Evolutionary conservation across 2,113 vertebrate species (phyloP).

Genomic region (Clarias batrachus): DNA sequence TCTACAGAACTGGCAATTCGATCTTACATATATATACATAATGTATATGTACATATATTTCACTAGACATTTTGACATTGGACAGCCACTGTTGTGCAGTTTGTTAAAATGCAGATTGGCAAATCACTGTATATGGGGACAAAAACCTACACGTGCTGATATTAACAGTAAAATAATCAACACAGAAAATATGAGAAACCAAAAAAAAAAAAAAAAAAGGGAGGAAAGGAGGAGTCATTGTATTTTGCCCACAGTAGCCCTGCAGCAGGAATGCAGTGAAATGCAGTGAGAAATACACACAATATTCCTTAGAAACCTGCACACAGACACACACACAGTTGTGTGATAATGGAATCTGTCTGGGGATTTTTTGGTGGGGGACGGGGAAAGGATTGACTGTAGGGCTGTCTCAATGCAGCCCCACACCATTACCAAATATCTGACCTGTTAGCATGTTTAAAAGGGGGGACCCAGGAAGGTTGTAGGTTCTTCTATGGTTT

Average conservation of each 20-base stretch:
- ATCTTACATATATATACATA: constrained; percentile 85
- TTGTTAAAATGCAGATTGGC: constrained; percentile 81
- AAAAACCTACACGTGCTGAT: constrained; percentile 87
- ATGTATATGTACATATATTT: constrained; percentile 77
- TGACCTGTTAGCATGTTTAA: constrained; percentile 54
- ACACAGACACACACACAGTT: constrained; percentile 80
- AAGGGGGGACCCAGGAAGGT: constrained; percentile 49
- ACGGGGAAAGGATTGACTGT: constrained; percentile 73
- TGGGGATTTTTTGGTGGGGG: constrained; percentile 65
- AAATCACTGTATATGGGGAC: constrained; percentile 83
- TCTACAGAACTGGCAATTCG: constrained; percentile 91
- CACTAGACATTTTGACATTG: constrained; percentile 83
- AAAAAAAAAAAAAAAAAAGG: constrained; percentile 31
- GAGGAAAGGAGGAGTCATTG: constrained; percentile 66
- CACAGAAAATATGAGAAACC: constrained; percentile 48
- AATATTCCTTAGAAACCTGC: constrained; percentile 81
- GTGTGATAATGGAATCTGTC: constrained; percentile 87
- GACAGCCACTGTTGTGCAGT: constrained; percentile 87
- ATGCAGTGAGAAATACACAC: constrained; percentile 88
- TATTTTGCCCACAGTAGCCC: constrained; percentile 84
- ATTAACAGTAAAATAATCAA: constrained; percentile 77
- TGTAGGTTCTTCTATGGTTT: constrained; percentile 53
- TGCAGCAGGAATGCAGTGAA: constrained; percentile 74
- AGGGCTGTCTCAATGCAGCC: constrained; percentile 66
- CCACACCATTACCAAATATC: constrained; percentile 53